Evolutionary conservation across 2,888 invertebrate species (phyloP).

Genomic region (Cistogaster globosa): DNA sequence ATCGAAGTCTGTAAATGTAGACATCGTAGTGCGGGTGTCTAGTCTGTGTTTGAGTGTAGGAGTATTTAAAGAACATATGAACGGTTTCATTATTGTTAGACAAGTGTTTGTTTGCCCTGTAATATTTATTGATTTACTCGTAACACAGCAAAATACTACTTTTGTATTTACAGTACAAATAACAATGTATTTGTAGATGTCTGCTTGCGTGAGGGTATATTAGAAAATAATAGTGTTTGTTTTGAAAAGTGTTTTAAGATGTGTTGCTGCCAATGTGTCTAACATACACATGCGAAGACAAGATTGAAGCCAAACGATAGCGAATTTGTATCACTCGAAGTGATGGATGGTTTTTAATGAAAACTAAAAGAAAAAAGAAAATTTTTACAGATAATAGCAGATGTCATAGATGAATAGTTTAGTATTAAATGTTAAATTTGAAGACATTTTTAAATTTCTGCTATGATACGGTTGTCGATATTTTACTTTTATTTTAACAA

Average conservation of each 20-base stretch:
- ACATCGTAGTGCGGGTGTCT: not conserved
- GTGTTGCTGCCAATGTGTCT: conserved; percentile 42
- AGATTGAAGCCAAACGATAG: conserved; percentile 44
- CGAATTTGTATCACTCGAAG: conserved; percentile 53
- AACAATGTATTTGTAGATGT: not conserved
- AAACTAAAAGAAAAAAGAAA: not conserved
- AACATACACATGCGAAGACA: conserved; percentile 23
- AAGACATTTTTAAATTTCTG: too few species aligned
- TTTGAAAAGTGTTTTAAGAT: conserved; percentile 2
- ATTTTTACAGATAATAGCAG: too few species aligned
- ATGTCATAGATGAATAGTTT: too few species aligned
- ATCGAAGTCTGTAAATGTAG: not conserved
- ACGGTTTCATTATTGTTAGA: conserved; percentile 9
- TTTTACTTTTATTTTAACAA: too few species aligned
- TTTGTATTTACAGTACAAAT: not conserved
- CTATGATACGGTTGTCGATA: too few species aligned
- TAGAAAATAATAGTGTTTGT: not conserved
- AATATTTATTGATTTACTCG: conserved; percentile 43
- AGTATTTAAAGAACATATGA: conserved; percentile 23
- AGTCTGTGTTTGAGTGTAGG: not conserved
- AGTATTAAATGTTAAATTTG: too few species aligned
- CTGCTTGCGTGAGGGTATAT: not conserved
- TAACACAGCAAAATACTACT: conserved; percentile 10
- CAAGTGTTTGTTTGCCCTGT: conserved; percentile 29
- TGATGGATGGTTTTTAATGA: conserved; percentile 56